Evolutionary conservation across 2,888 invertebrate genomes (phyloP), one percentile per base, ranked within the genome.

Genomic region (Thera obeliscata): DNA sequence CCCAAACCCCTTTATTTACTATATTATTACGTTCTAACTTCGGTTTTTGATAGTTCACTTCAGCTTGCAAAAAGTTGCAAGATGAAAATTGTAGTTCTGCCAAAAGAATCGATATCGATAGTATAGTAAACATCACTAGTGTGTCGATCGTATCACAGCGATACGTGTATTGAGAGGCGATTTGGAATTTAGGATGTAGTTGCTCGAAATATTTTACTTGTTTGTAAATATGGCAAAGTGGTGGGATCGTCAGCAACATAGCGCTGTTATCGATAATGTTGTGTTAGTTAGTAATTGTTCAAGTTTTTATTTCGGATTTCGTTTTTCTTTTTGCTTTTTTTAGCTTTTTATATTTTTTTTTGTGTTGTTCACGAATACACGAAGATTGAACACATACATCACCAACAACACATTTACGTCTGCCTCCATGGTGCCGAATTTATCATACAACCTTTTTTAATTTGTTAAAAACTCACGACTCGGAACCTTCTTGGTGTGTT

Each of bases 1-100:
- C 68, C 92, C 91, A 92, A 0, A 90, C 73, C 0, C 89, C 87
- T 74, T 89, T 91, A 56, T 90, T 92, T 0, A 92, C 73, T 0
- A 89, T 76, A 54, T 87, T 92, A 61, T 86, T 89, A n/a, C 84
- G 75, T 11, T 91, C 89, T 11, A 85, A 63, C 49, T 78, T 84
- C 0, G 86, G 83, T 12, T 80, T 87, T 0, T 76, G 67, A 58
- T 72, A 83, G 52, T 82, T 83, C 0, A 73, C 33, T 63, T 85
- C 83, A 0, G 76, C 77, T 6, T 79, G 76, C 38, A 88, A 70
- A 56, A 71, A 84, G 2, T 72, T 71, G 3, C 79, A 66, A 0
- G 67, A 43, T n/a, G 78, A 70, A 2, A 74, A 11, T 2, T 68
- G 70, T 33, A 80, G 67, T 49, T 75, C 70, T 9, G 76, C 66